These are phyloP conservation scores for Argynnis bischoffii DNA, from an alignment of 2,888 invertebrate genomes.

Conservation along the genomic window DNA sequence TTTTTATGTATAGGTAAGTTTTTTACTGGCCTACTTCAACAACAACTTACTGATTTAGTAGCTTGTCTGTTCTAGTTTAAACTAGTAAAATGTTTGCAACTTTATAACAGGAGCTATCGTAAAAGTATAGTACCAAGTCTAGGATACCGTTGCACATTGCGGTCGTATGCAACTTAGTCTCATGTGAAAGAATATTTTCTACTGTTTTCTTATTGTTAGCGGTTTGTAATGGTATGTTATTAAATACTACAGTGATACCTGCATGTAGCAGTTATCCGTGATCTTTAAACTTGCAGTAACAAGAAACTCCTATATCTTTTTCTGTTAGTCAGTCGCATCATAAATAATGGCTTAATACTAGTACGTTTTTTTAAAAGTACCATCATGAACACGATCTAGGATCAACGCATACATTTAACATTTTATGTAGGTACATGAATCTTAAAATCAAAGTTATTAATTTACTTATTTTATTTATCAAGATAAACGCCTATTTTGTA, in stretches of 20 bases:
- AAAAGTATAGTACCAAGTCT: conserved; percentile 16
- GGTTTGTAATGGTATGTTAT: conserved; percentile 1
- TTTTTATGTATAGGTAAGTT: background rate
- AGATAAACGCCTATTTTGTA: too few relatives aligned
- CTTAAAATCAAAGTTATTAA: too few relatives aligned
- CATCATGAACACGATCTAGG: too few relatives aligned
- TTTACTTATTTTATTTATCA: too few relatives aligned
- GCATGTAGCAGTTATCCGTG: background rate
- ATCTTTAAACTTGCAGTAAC: too few relatives aligned
- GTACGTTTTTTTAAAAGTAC: too few relatives aligned
- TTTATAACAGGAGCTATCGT: conserved; percentile 24
- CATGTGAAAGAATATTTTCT: conserved; percentile 25
- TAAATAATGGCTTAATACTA: too few relatives aligned
- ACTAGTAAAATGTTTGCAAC: conserved; percentile 3
- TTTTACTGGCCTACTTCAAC: background rate
- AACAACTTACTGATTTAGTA: conserved; percentile 5
- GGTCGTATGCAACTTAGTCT: conserved; percentile 23
- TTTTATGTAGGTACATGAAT: too few relatives aligned
- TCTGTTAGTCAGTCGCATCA: too few relatives aligned
- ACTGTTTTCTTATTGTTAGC: conserved; percentile 16
- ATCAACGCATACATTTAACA: too few relatives aligned
- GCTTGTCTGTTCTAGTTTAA: conserved; percentile 12
- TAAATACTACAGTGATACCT: background rate
- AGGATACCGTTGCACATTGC: conserved; percentile 27
- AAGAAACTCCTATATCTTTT: too few relatives aligned